Base-by-base conservation (phyloP, 1,140 invertebrate species). In the Bilobella aurantiaca region DNA sequence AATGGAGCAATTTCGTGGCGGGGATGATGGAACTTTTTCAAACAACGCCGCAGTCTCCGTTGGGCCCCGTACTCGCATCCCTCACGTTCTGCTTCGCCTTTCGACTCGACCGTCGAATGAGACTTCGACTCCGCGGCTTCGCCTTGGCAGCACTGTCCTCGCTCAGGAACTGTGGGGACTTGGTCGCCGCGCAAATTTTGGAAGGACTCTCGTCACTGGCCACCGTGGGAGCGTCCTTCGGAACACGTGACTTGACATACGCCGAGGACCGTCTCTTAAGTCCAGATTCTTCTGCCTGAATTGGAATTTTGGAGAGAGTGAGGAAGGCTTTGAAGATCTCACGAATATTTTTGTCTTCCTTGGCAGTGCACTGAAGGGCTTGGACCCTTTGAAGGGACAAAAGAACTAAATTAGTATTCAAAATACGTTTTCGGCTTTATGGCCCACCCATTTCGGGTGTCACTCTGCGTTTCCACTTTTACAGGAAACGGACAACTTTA, bases 281-380 rank as follows among this genome's bases (percentile, higher is more conserved):
- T 21, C 75, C 74, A 32, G 81, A 82, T 12, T 77, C 76, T 29
- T 84, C 83, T 67, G 83, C 82, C 69, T 60, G 84, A 80, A 27
- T 82, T 79, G 87, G 77, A 46, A 87, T 85, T 73, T 82, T 82
- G 1, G 86, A 86, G 16, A 88, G 77, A 1, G 84, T 84, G 57
- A 88, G 78, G 75, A 88, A 85, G 67, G 81, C 83, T 69, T 85
- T 83, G 75, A 88, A 88, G 49, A 90, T 81, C 67, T 90, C 88
- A 73, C 84, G 85, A 63, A 90, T 82, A 75, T 88, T 88, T 72
- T 82, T 81, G 74, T 89, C 85, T 68, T 88, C 86, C 75, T 89
- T 90, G 2, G 88, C 88, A 1, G 88, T 90, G 73, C 88, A 90
- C 75, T 91, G 88, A 71, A 90, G 81, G 18, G 89, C 82, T 76